Evolutionary conservation across 2,888 invertebrate genomes (phyloP).

Genomic region (Luffia ferchaultella): DNA sequence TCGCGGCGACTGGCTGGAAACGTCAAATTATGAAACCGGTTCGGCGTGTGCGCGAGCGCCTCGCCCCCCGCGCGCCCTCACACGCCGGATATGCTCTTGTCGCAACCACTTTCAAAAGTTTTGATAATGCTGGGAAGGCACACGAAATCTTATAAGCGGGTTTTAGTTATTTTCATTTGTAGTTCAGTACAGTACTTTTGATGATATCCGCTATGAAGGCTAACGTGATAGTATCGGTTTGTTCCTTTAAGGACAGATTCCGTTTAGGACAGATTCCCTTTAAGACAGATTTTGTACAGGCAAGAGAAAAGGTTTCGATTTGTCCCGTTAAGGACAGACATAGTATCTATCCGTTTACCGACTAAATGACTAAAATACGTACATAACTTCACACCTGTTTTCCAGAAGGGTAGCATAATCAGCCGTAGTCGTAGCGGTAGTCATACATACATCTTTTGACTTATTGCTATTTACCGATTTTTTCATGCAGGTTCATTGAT

Average conservation of each 20-base stretch:
- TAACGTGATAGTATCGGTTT: too few species aligned
- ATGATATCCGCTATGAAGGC: too few species aligned
- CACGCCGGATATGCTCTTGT: constrained; percentile 13
- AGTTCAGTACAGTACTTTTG: neutral
- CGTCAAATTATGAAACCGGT: constrained; percentile 45
- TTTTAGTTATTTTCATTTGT: neutral
- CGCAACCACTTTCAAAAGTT: neutral
- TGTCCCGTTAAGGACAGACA: too few species aligned
- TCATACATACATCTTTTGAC: too few species aligned
- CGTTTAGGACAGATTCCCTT: neutral
- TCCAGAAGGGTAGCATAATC: too few species aligned
- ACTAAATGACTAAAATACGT: too few species aligned
- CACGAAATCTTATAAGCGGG: neutral
- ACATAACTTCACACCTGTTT: too few species aligned
- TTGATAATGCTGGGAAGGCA: neutral
- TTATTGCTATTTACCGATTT: too few species aligned
- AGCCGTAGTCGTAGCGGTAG: too few species aligned
- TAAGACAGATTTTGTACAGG: neutral
- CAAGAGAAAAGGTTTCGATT: neutral
- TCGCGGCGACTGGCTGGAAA: constrained; percentile 37
- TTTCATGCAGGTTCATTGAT: too few species aligned
- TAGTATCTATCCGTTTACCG: too few species aligned
- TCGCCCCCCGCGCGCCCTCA: constrained; percentile 4
- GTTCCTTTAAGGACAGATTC: neutral
- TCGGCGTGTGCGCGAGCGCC: constrained; percentile 43